Conservation (phyloP, 2,113 vertebrate genomes). For the Perognathus longimembris region DNA sequence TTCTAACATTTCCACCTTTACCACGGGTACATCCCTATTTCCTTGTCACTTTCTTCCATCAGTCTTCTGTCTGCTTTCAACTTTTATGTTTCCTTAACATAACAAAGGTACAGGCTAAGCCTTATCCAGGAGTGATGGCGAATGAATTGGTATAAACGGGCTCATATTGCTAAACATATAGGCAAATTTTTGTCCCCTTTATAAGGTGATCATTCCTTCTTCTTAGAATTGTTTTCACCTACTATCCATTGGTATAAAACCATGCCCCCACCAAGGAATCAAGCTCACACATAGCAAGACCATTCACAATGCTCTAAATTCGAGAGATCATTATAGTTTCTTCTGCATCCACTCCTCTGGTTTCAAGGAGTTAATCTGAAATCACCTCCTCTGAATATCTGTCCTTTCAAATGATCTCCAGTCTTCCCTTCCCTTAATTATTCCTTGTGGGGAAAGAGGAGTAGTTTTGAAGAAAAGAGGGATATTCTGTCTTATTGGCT, state of each 20-base stretch:
- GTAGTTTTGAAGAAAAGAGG: not conserved
- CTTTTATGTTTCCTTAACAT: not conserved
- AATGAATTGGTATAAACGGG: not conserved
- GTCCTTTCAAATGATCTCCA: not conserved
- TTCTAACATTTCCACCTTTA: not conserved
- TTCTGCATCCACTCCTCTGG: not conserved
- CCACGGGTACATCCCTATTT: not conserved
- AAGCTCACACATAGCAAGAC: not conserved
- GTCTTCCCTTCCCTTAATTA: conserved; percentile 19
- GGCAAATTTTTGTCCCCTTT: not conserved
- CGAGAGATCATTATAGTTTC: not conserved
- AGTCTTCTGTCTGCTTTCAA: not conserved
- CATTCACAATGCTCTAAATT: not conserved
- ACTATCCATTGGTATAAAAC: not conserved
- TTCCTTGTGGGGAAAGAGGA: not conserved
- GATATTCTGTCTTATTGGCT: no score
- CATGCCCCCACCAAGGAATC: not conserved
- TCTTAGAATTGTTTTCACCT: not conserved
- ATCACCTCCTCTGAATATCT: not conserved
- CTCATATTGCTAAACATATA: not conserved
- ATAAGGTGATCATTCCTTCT: not conserved
- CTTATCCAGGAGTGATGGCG: not conserved
- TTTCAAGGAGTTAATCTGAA: conserved; percentile 16
- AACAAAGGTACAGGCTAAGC: not conserved
- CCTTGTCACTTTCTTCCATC: not conserved